phyloP scores from a whole-genome alignment of 1,140 invertebrate genomes.

The Metaphire vulgaris region DNA sequence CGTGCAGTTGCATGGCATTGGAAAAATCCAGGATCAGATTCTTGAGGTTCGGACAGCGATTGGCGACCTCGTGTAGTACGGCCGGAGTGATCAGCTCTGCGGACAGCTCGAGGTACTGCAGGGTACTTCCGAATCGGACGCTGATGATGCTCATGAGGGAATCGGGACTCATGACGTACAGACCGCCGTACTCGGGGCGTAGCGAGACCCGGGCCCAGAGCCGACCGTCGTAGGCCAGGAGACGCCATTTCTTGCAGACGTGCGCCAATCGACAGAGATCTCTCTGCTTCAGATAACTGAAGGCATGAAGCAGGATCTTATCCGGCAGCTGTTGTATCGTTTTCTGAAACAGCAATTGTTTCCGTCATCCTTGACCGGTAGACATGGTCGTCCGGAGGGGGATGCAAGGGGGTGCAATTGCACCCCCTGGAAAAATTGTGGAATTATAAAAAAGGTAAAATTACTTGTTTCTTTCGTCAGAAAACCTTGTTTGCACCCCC shows the following conservation, averaged over 20 bases:
- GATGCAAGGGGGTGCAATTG: neutral
- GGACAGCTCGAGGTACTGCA: constrained; percentile 90
- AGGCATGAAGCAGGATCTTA: constrained; percentile 88
- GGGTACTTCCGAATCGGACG: constrained; percentile 77
- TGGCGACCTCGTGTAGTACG: constrained; percentile 90
- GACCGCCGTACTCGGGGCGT: constrained; percentile 92
- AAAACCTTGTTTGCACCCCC: neutral
- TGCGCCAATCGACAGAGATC: constrained; percentile 83
- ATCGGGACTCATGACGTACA: constrained; percentile 54
- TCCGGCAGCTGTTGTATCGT: constrained; percentile 88
- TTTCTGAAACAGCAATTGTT: constrained; percentile 11
- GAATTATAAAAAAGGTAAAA: neutral
- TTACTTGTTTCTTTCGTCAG: neutral
- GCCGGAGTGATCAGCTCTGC: constrained; percentile 97
- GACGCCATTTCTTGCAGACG: constrained; percentile 85
- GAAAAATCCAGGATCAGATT: constrained; percentile 96
- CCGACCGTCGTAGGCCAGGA: constrained; percentile 86
- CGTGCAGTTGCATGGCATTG: constrained; percentile 95
- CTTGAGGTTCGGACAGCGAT: constrained; percentile 86
- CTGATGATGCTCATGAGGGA: constrained; percentile 54
- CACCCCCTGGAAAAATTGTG: neutral
- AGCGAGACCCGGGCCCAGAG: constrained; percentile 95
- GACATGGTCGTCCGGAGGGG: too few relatives aligned
- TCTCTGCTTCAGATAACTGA: constrained; percentile 85
- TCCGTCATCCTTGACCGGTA: too few relatives aligned